Evolutionary conservation across 2,113 vertebrate genomes (phyloP).

Genomic region (Hydrolagus affinis): DNA sequence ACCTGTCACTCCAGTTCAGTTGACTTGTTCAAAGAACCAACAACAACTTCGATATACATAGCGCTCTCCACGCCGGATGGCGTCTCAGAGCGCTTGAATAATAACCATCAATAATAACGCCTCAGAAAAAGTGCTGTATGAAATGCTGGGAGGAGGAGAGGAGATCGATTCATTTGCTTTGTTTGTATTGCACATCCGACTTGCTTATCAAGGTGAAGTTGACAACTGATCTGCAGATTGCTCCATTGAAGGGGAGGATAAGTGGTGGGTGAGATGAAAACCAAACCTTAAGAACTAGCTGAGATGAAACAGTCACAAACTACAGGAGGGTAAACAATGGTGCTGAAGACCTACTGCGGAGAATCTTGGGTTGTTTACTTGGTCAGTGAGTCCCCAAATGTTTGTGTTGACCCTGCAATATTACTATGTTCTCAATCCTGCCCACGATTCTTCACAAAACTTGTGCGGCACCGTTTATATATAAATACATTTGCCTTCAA

Average conservation of each 20-base stretch:
- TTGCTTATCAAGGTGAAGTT: constrained; percentile 19
- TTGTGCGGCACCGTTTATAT: background rate
- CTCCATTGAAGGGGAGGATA: constrained; percentile 1
- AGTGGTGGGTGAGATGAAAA: constrained; percentile 11
- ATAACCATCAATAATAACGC: too few species aligned
- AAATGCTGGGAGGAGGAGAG: too few species aligned
- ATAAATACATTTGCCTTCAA: constrained; percentile 18
- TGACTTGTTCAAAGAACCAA: background rate
- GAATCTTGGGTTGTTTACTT: background rate
- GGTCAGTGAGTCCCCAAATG: background rate
- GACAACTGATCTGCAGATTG: constrained; percentile 12
- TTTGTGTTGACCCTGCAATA: background rate
- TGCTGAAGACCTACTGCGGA: background rate
- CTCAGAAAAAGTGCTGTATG: too few species aligned
- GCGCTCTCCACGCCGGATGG: too few species aligned
- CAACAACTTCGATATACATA: too few species aligned
- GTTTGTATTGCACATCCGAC: background rate
- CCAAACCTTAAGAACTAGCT: constrained; percentile 1
- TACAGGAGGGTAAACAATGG: background rate
- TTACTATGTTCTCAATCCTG: background rate
- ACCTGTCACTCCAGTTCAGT: background rate
- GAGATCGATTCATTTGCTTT: background rate
- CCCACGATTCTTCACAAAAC: background rate
- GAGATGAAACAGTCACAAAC: constrained; percentile 1
- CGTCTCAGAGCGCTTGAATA: too few species aligned